A percentile compares a stretch with the other conserved stretches of the same genome.
Evolutionary conservation across 2,888 invertebrate species (phyloP).

Genomic region (Merodon equestris): DNA sequence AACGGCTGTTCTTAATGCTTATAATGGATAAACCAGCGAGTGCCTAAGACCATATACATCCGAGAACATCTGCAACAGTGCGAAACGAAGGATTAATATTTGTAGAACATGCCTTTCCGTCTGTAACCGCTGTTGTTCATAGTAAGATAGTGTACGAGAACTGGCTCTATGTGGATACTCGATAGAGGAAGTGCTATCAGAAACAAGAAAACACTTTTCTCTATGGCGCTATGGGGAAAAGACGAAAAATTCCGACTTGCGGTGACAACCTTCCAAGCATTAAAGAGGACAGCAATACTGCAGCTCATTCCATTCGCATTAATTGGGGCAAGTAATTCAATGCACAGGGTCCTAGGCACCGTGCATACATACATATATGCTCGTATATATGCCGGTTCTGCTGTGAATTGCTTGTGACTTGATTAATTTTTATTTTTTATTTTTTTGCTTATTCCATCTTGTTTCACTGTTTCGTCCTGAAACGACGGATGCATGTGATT

Average conservation of each 20-base stretch:
- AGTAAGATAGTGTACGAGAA: neutral
- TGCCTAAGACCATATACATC: conserved; percentile 51
- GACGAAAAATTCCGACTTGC: conserved; percentile 47
- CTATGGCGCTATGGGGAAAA: too few relatives aligned
- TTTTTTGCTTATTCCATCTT: conserved; percentile 19
- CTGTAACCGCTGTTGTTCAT: neutral
- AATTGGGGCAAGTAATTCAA: conserved; percentile 64
- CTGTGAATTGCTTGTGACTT: conserved; percentile 35
- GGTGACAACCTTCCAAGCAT: conserved; percentile 45
- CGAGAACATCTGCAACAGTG: conserved; percentile 67
- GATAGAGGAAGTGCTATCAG: conserved; percentile 48
- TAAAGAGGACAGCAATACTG: conserved; percentile 47
- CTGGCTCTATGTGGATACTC: conserved; percentile 7
- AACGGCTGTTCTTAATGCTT: conserved; percentile 56
- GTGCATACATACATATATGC: conserved; percentile 23
- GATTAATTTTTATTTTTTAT: conserved; percentile 44
- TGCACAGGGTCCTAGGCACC: conserved; percentile 62
- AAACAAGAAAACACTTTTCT: conserved; percentile 51
- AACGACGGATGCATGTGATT: conserved; percentile 60
- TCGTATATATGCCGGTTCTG: neutral
- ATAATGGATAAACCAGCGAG: conserved; percentile 60
- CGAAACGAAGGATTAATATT: conserved; percentile 67
- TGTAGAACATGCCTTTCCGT: conserved; percentile 56
- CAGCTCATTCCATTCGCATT: conserved; percentile 55
- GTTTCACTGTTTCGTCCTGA: conserved; percentile 51